phyloP scores from a whole-genome alignment of 2,888 invertebrate species.

The Drosophila helvetica region DNA sequence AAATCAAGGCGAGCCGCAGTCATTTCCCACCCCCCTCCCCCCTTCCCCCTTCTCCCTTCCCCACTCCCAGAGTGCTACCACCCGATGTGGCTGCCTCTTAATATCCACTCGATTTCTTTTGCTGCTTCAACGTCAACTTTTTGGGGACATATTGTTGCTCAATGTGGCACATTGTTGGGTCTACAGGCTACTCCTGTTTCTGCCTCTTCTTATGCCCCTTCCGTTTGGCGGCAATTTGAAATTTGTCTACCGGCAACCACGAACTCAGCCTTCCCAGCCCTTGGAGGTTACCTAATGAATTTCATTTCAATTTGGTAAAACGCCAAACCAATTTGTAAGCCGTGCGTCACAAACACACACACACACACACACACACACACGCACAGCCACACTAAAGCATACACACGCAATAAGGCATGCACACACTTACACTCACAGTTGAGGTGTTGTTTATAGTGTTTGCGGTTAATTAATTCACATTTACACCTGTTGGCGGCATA shows the following conservation, averaged over 20 bases:
- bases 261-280: conserved; percentile 7
- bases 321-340: conserved; percentile 71
- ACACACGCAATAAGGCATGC: background rate
- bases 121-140: conserved; percentile 29
- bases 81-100: conserved; percentile 30
- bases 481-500: conserved; percentile 81
- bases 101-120: conserved; percentile 66
- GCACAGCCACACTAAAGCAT: background rate
- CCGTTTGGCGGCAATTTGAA: conserved; percentile 45
- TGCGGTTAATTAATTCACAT: conserved; percentile 84
- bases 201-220: background rate
- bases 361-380: conserved; percentile 6
- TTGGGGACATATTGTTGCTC: conserved; percentile 55
- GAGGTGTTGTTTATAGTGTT: conserved; percentile 81
- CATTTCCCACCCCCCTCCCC: conserved; percentile 15
- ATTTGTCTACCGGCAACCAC: conserved; percentile 54
- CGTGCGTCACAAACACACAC: conserved; percentile 32
- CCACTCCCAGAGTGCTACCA: background rate
- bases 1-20: conserved; percentile 60
- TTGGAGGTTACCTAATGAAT: conserved; percentile 61
- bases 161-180: conserved; percentile 8
- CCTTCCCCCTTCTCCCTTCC: too few relatives aligned
- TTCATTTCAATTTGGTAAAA: conserved; percentile 73
- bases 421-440: conserved; percentile 15
- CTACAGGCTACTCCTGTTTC: background rate